Base-by-base conservation (phyloP, 2,888 invertebrate genomes). In the Syrphus vitripennis region DNA sequence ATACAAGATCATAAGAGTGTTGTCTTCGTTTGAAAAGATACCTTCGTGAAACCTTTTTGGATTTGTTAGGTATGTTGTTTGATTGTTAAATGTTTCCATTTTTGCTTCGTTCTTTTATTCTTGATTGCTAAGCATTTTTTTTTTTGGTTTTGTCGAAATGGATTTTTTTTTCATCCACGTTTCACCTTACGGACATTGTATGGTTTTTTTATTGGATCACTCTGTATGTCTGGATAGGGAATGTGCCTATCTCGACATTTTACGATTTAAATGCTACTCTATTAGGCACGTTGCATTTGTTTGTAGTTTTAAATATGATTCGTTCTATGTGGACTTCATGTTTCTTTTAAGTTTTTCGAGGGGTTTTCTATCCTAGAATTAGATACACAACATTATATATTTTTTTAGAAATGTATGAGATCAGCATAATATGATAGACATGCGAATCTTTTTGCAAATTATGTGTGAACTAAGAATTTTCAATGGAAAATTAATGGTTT, bases 21-120 rank as follows among this genome's bases (percentile, higher is more conserved):
- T 69, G 19, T 69, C n/a, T 37, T 40, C 12, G 16, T 70, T 24
- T 34, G 19, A 37, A 21, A 40, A 34, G 7, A 59, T 70, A 42
- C 76, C 48, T 67, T 45, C 59, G 10, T 59, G 37, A 63, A 72
- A 61, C 55, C 55, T 72, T 76, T 50, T 48, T 55, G 29, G 26
- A 19, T 65, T 74, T 45, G 69, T 61, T 42, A 29, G n/a, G 50
- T 6, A 29, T 26, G 50, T 6, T 67, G 24, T 37, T 67, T 16
- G 59, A 40, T 65, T 74, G 55, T 69, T 29, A 78, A 83, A 42
- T 61, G 76, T 67, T 80, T 84, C 65, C 70, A 57, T 75, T 83
- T n/a, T 75, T 10, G 57, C 53, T 76, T 50, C 19, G 70, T 59
- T 70, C 0, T n/a, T 9, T 1, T 10, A 57, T 84, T 72, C 61